Evolutionary conservation across 2,888 invertebrate genomes (phyloP), one percentile per base, ranked within the genome.

Genomic region (Malthinus flaveolus): DNA sequence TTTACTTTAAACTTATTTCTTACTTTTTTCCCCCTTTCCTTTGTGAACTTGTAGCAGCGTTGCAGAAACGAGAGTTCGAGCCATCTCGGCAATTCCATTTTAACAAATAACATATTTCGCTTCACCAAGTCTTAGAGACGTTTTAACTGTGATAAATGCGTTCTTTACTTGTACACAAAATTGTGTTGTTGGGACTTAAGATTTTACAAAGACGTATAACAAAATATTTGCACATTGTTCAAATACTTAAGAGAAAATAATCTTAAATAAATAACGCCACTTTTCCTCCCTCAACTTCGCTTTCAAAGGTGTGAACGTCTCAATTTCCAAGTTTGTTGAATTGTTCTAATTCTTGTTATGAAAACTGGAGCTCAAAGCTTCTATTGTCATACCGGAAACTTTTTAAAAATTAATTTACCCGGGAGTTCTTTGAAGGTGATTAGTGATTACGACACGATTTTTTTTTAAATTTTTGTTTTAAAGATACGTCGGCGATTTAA

Each of bases 31-130:
- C 39, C 39, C 32, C 13, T 32, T 11, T 49, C 39, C 8, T 37
- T 49, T 55, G 54, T 48, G 33, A 32, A 35, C 15, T 31, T 11
- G 47, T 31, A 42, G 10, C 33, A 23, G 23, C 23, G 23, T 23
- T 23, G 50, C 36, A 48, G 37, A 58, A 52, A 58, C 53, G 44
- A n/a, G 48, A 58, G 58, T 58, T 52, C 47, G 48, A 52, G 44
- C 39, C 44, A 58, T 52, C 58, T 48, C 42, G 23, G 52, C 52
- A 49, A 49, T 49, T 49, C 52, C 34, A 32, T 42, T 36, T 49
- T 42, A 15, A 42, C 39, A 42, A 32, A 53, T 15, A 53, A 58
- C 46, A 52, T 52, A 52, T 58, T 53, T 53, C 50, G 48, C 49
- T 58, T 58, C 52, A 48, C 39, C 44, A 11, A 10, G 52, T 51